phyloP scores from a whole-genome alignment of 2,888 invertebrate genomes.

The Phyto melanocephala region DNA sequence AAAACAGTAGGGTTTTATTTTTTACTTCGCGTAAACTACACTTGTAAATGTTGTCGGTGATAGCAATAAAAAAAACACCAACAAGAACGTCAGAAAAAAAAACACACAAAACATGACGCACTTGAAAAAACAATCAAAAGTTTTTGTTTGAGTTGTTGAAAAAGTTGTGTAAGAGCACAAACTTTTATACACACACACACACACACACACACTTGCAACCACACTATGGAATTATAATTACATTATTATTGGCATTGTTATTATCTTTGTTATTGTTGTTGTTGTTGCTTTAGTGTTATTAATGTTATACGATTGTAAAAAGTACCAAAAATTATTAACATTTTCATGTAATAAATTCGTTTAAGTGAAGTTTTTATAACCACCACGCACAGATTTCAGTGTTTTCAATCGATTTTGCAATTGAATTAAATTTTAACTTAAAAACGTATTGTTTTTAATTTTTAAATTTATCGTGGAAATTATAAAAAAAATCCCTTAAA shows the following conservation, averaged over 20 bases:
- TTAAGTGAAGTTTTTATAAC: background rate
- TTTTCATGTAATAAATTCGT: slow-evolving; percentile 22
- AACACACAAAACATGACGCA: slow-evolving; percentile 28
- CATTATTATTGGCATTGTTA: slow-evolving; percentile 47
- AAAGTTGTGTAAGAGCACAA: slow-evolving; percentile 19
- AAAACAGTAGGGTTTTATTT: background rate
- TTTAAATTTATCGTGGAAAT: too few species aligned
- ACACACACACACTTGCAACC: background rate
- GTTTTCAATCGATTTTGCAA: background rate
- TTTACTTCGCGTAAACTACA: slow-evolving; percentile 16
- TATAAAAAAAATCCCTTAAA: too few species aligned
- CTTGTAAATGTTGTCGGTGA: slow-evolving; percentile 24
- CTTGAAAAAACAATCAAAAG: slow-evolving; percentile 42
- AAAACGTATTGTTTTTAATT: too few species aligned
- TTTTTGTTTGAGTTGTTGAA: slow-evolving; percentile 41
- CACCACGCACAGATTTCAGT: background rate
- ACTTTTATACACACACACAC: background rate
- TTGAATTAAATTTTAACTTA: background rate
- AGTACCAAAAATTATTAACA: slow-evolving; percentile 18
- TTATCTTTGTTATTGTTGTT: slow-evolving; percentile 1
- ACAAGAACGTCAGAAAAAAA: slow-evolving; percentile 33
- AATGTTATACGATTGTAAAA: background rate
- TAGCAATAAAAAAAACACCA: slow-evolving; percentile 3
- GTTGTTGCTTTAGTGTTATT: background rate
- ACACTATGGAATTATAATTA: slow-evolving; percentile 23